A percentile compares a stretch with the other conserved stretches of the same genome.
phyloP scores from a whole-genome alignment of 2,113 vertebrate species.

The Acanthisitta chloris region DNA sequence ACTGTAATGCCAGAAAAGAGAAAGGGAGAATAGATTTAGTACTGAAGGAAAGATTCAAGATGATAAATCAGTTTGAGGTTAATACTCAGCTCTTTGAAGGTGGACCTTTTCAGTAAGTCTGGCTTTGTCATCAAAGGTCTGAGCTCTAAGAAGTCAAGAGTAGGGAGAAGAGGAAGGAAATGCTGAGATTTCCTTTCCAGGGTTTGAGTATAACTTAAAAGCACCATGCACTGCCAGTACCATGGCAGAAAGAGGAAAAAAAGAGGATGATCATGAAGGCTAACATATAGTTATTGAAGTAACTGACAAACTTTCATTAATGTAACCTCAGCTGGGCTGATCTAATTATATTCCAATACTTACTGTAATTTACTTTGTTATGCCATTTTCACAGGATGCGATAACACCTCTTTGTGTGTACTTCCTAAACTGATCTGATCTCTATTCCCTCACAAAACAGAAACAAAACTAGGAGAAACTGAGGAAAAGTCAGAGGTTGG shows the following conservation, averaged over 20 bases:
- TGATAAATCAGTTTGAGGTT: conserved; percentile 36
- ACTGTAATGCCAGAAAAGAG: background rate
- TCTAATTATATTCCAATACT: background rate
- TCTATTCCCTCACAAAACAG: background rate
- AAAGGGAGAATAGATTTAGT: background rate
- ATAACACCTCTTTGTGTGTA: background rate
- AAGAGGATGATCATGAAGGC: background rate
- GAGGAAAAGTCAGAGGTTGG: background rate
- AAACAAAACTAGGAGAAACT: background rate
- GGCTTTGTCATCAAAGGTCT: conserved; percentile 4
- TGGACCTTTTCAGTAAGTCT: background rate
- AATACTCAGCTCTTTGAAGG: conserved; percentile 10
- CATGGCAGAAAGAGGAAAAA: background rate
- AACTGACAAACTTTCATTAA: background rate
- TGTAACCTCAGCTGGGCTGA: background rate
- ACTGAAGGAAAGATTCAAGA: background rate
- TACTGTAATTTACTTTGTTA: background rate
- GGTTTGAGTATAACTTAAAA: background rate
- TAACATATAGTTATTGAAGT: background rate
- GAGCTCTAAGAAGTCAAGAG: background rate
- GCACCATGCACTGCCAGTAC: background rate
- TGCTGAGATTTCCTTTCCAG: background rate
- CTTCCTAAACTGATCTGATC: background rate
- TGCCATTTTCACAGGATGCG: background rate
- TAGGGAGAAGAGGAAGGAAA: background rate